A percentile compares a stretch with the other conserved stretches of the same genome.
Conservation (phyloP, 2,888 invertebrate genomes). For the Drosophila villosipedis region DNA sequence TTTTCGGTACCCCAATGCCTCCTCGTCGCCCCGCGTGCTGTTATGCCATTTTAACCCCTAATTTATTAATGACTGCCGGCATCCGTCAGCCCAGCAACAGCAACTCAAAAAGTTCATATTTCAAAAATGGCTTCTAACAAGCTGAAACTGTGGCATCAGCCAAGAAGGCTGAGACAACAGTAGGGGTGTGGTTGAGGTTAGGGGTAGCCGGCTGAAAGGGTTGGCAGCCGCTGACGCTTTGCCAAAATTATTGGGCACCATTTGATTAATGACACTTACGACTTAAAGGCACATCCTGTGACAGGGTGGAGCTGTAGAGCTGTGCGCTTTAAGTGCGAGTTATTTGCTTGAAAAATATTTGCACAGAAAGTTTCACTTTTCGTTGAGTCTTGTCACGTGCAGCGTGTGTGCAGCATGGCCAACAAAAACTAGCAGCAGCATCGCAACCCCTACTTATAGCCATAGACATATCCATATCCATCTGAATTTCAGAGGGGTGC, state of each 20-base stretch:
- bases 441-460: not conserved
- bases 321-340: constrained; percentile 36
- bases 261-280: constrained; percentile 75
- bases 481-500: constrained; percentile 40
- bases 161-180: constrained; percentile 13
- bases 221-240: constrained; percentile 63
- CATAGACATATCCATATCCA: constrained; percentile 33
- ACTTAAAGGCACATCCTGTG: constrained; percentile 23
- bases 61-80: constrained; percentile 80
- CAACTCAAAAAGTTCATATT: constrained; percentile 76
- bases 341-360: constrained; percentile 68
- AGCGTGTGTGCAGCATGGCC: constrained; percentile 56
- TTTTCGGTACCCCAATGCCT: constrained; percentile 45
- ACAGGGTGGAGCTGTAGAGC: not conserved
- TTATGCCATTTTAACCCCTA: constrained; percentile 76
- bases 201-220: constrained; percentile 52
- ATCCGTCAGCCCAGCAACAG: constrained; percentile 54
- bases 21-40: constrained; percentile 6
- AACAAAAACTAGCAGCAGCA: constrained; percentile 25
- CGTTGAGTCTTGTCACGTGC: constrained; percentile 77
- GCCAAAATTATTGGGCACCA: constrained; percentile 73
- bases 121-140: constrained; percentile 70
- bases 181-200: not conserved
- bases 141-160: constrained; percentile 37
- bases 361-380: constrained; percentile 75